Percentiles rank a stretch among this genome's conserved stretches.
These are phyloP conservation scores for Acrocephalus arundinaceus DNA, from an alignment of 2,113 vertebrate species.

Conservation along the genomic window DNA sequence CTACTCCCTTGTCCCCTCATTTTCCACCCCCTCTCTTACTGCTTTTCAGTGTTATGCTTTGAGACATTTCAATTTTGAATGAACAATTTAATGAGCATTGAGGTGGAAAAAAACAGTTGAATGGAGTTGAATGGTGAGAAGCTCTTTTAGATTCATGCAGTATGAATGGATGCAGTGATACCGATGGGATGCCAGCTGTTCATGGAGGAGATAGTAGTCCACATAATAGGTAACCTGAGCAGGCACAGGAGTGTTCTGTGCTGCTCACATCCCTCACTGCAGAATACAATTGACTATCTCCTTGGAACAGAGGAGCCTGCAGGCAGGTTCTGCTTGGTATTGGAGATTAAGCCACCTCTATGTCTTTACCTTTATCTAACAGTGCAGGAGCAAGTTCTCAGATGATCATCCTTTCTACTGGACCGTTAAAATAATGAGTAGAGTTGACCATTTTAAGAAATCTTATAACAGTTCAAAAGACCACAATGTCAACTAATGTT, in stretches of 20 bases:
- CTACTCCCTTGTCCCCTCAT: not conserved
- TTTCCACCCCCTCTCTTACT: not conserved
- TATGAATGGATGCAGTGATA: not conserved
- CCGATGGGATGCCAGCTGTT: not conserved
- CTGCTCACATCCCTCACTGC: not conserved
- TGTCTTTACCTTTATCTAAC: not conserved
- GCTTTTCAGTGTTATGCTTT: not conserved
- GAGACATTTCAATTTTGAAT: not conserved
- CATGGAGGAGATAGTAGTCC: not conserved
- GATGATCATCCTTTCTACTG: not conserved
- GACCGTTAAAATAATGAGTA: not conserved
- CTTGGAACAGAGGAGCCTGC: not conserved
- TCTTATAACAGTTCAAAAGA: not conserved
- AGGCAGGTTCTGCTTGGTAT: not conserved
- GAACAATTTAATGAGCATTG: not conserved
- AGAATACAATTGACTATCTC: not conserved
- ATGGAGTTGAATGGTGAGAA: not conserved
- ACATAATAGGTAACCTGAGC: not conserved
- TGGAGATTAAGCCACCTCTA: not conserved
- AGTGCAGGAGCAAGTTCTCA: not conserved
- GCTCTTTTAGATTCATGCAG: not conserved
- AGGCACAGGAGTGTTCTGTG: not conserved
- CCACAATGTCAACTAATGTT: not conserved
- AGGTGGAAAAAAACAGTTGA: not conserved
- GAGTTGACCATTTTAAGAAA: not conserved